Evolutionary conservation across 2,797 vertebrate genomes (phyloP).

Genomic region (Gymnodraco acuticeps): DNA sequence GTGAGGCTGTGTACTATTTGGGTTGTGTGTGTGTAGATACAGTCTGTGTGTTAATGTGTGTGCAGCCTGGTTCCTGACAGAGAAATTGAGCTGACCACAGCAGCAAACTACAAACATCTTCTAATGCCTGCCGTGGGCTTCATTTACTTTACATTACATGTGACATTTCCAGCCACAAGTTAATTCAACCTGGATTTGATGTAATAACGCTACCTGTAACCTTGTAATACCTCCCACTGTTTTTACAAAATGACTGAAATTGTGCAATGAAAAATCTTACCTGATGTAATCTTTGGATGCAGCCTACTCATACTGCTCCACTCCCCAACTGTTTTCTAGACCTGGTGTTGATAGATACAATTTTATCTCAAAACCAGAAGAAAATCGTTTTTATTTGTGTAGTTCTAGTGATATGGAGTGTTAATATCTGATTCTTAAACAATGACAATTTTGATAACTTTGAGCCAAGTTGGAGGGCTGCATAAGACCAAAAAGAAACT

Average conservation of each 20-base stretch:
- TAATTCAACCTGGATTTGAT: constrained; percentile 28
- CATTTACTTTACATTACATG: constrained; percentile 45
- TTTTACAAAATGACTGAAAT: constrained; percentile 4
- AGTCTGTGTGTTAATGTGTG: constrained; percentile 4
- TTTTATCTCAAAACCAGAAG: constrained; percentile 5
- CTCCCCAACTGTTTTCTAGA: constrained; percentile 2
- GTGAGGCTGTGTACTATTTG: background rate
- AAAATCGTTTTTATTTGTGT: background rate
- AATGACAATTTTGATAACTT: background rate
- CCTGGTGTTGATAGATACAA: background rate
- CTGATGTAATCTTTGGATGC: background rate
- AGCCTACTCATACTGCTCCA: constrained; percentile 4
- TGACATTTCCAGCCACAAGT: constrained; percentile 43
- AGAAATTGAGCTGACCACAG: constrained; percentile 32
- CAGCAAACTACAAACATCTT: constrained; percentile 32
- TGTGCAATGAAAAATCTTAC: constrained; percentile 9
- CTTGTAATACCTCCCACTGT: constrained; percentile 3
- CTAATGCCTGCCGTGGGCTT: constrained; percentile 24
- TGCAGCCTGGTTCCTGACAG: constrained; percentile 3
- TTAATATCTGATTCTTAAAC: background rate
- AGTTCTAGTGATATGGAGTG: background rate
- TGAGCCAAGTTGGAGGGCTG: background rate
- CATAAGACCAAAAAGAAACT: background rate
- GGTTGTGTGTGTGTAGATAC: background rate
- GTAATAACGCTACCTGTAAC: background rate